Evolutionary conservation across 1,140 invertebrate species (phyloP), one percentile per base, ranked within the genome.

Genomic region (Zophobas atratus): DNA sequence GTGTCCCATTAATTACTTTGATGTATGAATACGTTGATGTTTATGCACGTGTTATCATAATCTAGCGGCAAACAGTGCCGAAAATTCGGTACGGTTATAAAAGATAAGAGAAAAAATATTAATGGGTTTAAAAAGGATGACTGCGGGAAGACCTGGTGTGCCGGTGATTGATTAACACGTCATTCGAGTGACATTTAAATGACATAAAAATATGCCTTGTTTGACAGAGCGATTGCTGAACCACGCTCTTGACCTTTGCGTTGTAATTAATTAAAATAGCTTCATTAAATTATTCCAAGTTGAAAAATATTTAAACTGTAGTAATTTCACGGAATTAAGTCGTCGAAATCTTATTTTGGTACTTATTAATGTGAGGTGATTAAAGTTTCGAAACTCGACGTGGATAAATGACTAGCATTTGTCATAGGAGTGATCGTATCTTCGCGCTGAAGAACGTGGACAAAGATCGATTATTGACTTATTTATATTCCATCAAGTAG

Each of bases 391-490:
- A 39, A 63, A 63, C 36, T 6, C 36, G 57, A 67, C 60, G 8
- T 43, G 6, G 60, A 67, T 67, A 43, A 43, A 67, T 67, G 39
- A 67, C 8, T 38, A 6, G 20, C 60, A 46, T 67, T 67, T 67
- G 60, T 67, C 60, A 5, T 67, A 1, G 34, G 36, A 51, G 2
- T 51, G 49, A 46, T 46, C 43, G 43, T 8, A 46, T 46, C 43
- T 46, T 46, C 43, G 43, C 8, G 6, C 2, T 38, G 35, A 38
- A 63, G 41, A 63, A n/a, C 20, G n/a, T 63, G 6, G 57, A 67
- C 60, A 67, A 41, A 43, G 60, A 67, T 67, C 60, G 60, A 67
- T 67, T 39, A 63, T 63, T 41, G 35, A 63, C 35, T 63, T 41
- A 41, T 63, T 56, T 2, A 2, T 63, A 41, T 63, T 63, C 49